Conservation (phyloP, 2,888 invertebrate species). For the Meliscaeva auricollis region DNA sequence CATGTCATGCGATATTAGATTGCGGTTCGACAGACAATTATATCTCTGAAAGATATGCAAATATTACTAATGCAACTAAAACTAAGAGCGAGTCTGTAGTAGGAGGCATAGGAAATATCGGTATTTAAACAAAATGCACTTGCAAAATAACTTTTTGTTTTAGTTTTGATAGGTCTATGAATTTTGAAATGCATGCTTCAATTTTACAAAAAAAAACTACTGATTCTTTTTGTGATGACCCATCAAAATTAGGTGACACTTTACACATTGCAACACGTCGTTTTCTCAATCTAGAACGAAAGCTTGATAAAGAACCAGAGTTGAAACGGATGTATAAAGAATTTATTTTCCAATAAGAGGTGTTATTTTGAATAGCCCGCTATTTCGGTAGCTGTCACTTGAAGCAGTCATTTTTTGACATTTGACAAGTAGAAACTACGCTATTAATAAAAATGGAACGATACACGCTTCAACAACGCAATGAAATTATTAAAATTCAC, state of each 20-base stretch:
- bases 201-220: constrained; percentile 13
- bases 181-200: constrained; percentile 2
- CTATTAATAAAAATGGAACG: too few relatives aligned
- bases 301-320: not conserved
- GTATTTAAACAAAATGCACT: constrained; percentile 8
- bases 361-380: too few relatives aligned
- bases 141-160: constrained; percentile 26
- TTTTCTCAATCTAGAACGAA: not conserved
- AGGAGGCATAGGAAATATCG: constrained; percentile 20
- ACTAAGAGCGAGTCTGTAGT: not conserved
- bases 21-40: constrained; percentile 17
- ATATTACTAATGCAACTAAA: constrained; percentile 7
- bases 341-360: not conserved
- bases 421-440: too few relatives aligned
- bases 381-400: too few relatives aligned
- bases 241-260: not conserved
- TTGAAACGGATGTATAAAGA: constrained; percentile 1
- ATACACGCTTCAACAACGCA: too few relatives aligned
- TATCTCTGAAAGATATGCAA: constrained; percentile 6
- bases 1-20: constrained; percentile 6
- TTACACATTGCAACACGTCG: constrained; percentile 4
- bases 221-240: not conserved
- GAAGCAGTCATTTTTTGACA: too few relatives aligned
- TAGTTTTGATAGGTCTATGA: not conserved
- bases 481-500: too few relatives aligned